Conservation (phyloP, 2,797 vertebrate species). For the Gymnothorax reevesii region DNA sequence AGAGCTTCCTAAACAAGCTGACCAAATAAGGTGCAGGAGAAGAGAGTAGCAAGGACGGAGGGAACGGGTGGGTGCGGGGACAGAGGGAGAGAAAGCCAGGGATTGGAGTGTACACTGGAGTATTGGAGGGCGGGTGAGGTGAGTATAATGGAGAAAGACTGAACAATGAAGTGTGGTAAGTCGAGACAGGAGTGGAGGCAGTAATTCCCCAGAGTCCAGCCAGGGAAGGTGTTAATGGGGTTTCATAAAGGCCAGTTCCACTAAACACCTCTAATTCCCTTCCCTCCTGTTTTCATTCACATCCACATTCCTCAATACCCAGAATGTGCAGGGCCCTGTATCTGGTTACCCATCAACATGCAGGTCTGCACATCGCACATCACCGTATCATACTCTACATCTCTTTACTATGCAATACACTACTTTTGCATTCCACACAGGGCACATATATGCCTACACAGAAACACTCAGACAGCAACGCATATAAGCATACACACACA, state of each 20-base stretch:
- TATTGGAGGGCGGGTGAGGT: not conserved
- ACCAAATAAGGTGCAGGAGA: not conserved
- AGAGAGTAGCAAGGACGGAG: not conserved
- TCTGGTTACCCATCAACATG: not conserved
- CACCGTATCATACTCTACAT: too few species aligned
- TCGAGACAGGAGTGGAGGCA: not conserved
- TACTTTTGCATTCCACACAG: slow-evolving; percentile 14
- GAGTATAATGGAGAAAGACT: not conserved
- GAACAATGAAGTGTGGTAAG: not conserved
- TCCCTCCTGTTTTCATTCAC: not conserved
- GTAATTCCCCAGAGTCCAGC: not conserved
- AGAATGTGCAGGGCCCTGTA: not conserved
- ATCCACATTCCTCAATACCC: not conserved
- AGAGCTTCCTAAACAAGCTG: not conserved
- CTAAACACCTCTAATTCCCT: not conserved
- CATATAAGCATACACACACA: not conserved
- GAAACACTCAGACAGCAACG: not conserved
- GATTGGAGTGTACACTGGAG: not conserved
- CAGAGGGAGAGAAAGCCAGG: not conserved
- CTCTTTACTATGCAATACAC: slow-evolving; percentile 37
- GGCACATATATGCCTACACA: not conserved
- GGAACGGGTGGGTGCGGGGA: not conserved
- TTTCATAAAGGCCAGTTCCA: slow-evolving; percentile 3
- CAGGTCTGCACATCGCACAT: slow-evolving; percentile 2
- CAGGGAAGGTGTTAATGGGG: slow-evolving; percentile 12